Base-by-base conservation (phyloP, 2,888 invertebrate genomes). In the Ennomos fuscantarius region DNA sequence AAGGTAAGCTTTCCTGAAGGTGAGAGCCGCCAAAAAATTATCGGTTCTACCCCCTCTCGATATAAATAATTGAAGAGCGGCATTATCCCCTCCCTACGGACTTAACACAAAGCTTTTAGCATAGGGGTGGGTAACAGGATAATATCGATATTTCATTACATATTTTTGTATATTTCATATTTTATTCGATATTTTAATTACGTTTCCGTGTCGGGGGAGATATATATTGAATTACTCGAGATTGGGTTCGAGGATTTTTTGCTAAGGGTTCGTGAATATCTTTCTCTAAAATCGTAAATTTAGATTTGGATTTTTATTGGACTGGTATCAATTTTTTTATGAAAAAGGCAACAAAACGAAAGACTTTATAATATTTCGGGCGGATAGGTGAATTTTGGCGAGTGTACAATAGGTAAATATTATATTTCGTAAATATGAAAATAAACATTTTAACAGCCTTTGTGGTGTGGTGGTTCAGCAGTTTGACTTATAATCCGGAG, bases 181-280 rank as follows among this genome's bases (percentile, higher is more conserved):
- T 50, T 43, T 41, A 53, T 49, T 53, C 58, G 49, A 60, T 60
- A 48, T 60, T 60, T 62, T 62, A 58, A 58, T 62, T 58, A 62
- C 51, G 42, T 44, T 53, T 58, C 45, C 48, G 53, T 53, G 53
- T 58, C 58, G 53, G n/a, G 52, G 58, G 58, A 51, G 57, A 44
- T 34, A 49, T 34, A 49, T 58, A 58, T 58, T 58, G 58, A 58
- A 58, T 58, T 58, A 58, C 58, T 32, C 39, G 53, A 44, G 52
- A 58, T 58, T 58, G 58, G 48, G 53, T 53, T 49, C 47, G 57
- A 40, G 32, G 31, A 24, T 36, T 40, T 46, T 51, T 12, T 13
- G 36, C 34, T 41, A 37, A 32, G n/a, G n/a, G 33, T 45, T 49
- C 12, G 39, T 39, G 11, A 42, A 11, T 31, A 42, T 42, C 24